Conservation (phyloP, 2,113 vertebrate species). For the Triplophysa tibetana region DNA sequence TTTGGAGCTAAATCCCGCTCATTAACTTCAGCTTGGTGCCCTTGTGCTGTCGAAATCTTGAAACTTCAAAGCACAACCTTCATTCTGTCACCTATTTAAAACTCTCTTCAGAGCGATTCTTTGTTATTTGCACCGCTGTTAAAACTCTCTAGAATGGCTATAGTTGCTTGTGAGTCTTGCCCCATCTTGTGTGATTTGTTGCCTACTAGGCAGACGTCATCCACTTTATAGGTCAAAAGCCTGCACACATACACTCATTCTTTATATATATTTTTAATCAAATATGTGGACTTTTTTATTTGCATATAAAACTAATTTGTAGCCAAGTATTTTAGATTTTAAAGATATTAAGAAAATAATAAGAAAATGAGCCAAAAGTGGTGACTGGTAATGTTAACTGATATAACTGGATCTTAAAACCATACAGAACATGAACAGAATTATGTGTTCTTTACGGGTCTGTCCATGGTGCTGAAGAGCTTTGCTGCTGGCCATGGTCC, state of each 20-base stretch:
- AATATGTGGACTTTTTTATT: too few relatives aligned
- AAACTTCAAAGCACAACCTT: slow-evolving; percentile 27
- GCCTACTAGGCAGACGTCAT: neutral
- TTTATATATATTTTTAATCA: too few relatives aligned
- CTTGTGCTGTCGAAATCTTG: slow-evolving; percentile 9
- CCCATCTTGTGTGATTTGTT: too few relatives aligned
- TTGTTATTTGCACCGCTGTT: slow-evolving; percentile 7
- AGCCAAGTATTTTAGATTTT: too few relatives aligned
- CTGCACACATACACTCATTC: too few relatives aligned
- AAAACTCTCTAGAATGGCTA: neutral
- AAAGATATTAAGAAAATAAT: too few relatives aligned
- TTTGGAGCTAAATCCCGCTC: slow-evolving; percentile 36
- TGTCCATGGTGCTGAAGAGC: slow-evolving; percentile 5
- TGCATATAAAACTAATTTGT: too few relatives aligned
- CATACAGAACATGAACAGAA: neutral
- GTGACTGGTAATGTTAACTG: too few relatives aligned
- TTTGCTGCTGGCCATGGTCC: neutral
- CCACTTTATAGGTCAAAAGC: too few relatives aligned
- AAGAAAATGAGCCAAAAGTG: too few relatives aligned
- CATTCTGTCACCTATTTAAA: slow-evolving; percentile 36
- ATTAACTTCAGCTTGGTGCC: slow-evolving; percentile 29
- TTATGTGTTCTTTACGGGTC: neutral
- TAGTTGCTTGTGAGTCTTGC: too few relatives aligned
- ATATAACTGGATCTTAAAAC: neutral
- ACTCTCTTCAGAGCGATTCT: neutral